Percentiles rank a stretch among this genome's conserved stretches.
Conservation (phyloP, 2,797 vertebrate genomes). For the Bovichtus variegatus region DNA sequence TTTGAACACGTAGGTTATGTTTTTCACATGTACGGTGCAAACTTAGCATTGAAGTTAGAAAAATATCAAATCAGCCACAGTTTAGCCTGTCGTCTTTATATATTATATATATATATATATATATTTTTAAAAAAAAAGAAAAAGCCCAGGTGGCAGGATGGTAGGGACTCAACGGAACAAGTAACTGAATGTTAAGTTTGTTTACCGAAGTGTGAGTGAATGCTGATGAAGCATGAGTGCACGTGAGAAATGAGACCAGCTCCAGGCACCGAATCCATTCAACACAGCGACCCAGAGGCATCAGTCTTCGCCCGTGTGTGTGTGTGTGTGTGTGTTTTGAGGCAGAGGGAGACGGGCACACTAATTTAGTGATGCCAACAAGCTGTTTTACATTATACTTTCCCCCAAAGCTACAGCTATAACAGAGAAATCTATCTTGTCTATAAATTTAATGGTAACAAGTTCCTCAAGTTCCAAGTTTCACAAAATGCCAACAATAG, state of each 20-base stretch:
- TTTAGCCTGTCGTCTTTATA: too few species aligned
- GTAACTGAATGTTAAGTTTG: slow-evolving; percentile 58
- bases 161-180: slow-evolving; percentile 40
- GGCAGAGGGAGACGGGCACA: slow-evolving; percentile 36
- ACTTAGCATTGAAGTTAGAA: slow-evolving; percentile 1
- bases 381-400: slow-evolving; percentile 73
- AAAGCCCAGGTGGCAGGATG: slow-evolving; percentile 56
- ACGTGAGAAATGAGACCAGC: slow-evolving; percentile 60
- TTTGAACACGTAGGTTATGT: neutral
- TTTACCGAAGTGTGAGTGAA: slow-evolving; percentile 63
- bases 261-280: slow-evolving; percentile 57
- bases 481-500: slow-evolving; percentile 45
- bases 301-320: slow-evolving; percentile 35
- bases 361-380: slow-evolving; percentile 72
- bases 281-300: slow-evolving; percentile 60
- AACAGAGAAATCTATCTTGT: slow-evolving; percentile 66
- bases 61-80: neutral
- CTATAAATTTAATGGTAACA: slow-evolving; percentile 72
- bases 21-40: neutral
- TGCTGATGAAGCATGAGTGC: slow-evolving; percentile 61
- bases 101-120: too few species aligned
- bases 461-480: slow-evolving; percentile 59
- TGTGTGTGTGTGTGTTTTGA: slow-evolving; percentile 29
- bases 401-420: slow-evolving; percentile 62
- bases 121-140: too few species aligned